Evolutionary conservation across 2,888 invertebrate genomes (phyloP).

Genomic region (Drosophila demipolita): DNA sequence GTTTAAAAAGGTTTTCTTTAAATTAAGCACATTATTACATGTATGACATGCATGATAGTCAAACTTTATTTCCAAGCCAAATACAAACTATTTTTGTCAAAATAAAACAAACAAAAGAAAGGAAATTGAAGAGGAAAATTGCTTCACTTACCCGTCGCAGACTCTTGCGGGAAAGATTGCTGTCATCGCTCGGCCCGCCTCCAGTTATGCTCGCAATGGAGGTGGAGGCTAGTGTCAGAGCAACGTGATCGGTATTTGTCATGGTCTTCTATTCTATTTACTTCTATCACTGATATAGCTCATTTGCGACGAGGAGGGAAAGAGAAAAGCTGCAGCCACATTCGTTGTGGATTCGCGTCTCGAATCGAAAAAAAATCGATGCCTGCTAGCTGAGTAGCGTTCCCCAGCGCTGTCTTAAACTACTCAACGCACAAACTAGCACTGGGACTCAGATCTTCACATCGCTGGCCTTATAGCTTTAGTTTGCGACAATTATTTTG

Average conservation of each 20-base stretch:
- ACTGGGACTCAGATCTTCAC: slow-evolving; percentile 26
- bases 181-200: slow-evolving; percentile 50
- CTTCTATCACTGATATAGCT: neutral
- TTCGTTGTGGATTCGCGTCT: slow-evolving; percentile 16
- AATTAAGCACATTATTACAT: neutral
- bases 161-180: slow-evolving; percentile 77
- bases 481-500: slow-evolving; percentile 14
- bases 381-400: slow-evolving; percentile 15
- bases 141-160: slow-evolving; percentile 81
- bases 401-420: slow-evolving; percentile 19
- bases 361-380: slow-evolving; percentile 45
- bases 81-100: neutral
- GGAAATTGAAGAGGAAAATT: neutral
- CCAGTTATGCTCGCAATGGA: slow-evolving; percentile 58
- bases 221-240: slow-evolving; percentile 75
- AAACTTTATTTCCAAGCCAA: neutral
- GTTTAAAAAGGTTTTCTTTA: neutral
- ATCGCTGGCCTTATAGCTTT: slow-evolving; percentile 28
- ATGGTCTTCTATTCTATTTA: slow-evolving; percentile 44
- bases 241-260: slow-evolving; percentile 82
- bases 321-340: slow-evolving; percentile 23
- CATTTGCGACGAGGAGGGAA: slow-evolving; percentile 3
- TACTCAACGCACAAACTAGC: slow-evolving; percentile 27
- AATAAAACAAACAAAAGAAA: neutral
- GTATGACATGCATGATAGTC: neutral